phyloP scores from a whole-genome alignment of 92 coral and sea anemone species.

The Actinernus sp. region DNA sequence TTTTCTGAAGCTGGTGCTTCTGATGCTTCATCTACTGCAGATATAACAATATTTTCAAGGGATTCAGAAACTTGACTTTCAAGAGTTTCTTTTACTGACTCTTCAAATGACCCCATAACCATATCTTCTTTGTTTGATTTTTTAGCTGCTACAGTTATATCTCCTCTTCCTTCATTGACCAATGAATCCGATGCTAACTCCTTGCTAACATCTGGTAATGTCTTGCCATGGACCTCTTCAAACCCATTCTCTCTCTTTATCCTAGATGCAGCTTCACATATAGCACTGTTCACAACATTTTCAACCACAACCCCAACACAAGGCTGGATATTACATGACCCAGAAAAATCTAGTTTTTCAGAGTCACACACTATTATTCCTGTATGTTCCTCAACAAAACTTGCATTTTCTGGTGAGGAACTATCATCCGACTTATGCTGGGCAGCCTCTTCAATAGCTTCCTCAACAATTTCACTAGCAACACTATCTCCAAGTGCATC shows the following conservation, averaged over 20 bases:
- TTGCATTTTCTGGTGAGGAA: no score
- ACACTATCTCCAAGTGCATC: slow-evolving; percentile 57
- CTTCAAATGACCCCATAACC: slow-evolving; percentile 6
- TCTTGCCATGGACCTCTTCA: no score
- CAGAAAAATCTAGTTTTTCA: slow-evolving; percentile 26
- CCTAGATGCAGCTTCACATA: slow-evolving; percentile 79
- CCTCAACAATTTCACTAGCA: slow-evolving; percentile 61
- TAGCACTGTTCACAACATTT: slow-evolving; percentile 83
- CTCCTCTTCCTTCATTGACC: no score
- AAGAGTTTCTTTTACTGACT: slow-evolving; percentile 7
- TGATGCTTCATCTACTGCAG: slow-evolving; percentile 22
- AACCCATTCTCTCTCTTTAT: slow-evolving; percentile 25
- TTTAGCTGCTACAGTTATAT: not conserved
- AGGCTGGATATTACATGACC: slow-evolving; percentile 67
- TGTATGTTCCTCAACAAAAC: no score
- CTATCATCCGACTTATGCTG: not conserved
- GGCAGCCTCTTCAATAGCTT: slow-evolving; percentile 62
- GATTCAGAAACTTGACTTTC: slow-evolving; percentile 20
- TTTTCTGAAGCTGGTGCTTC: not conserved
- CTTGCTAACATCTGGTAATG: no score
- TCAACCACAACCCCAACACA: slow-evolving; percentile 74
- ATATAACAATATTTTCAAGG: slow-evolving; percentile 9
- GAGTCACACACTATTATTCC: no score
- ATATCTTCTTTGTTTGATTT: not conserved
- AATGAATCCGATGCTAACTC: no score